Evolutionary conservation across 92 coral and sea anemone genomes (phyloP).

Genomic region (Actinernus sp.): DNA sequence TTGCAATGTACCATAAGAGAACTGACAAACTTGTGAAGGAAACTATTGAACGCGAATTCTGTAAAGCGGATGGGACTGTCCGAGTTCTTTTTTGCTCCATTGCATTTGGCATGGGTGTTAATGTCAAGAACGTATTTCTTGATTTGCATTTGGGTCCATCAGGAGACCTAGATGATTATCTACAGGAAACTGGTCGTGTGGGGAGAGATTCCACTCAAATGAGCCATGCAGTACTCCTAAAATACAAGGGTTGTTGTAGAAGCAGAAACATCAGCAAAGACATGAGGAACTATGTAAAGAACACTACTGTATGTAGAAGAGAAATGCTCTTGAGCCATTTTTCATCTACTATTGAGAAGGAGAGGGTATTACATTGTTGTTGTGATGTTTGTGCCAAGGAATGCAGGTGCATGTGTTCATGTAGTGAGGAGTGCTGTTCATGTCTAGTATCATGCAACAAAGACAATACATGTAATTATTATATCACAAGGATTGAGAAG

Average conservation of each 20-base stretch:
- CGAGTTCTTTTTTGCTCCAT: slow-evolving; percentile 51
- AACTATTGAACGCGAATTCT: slow-evolving; percentile 46
- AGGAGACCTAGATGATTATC: slow-evolving; percentile 46
- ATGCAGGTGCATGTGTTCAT: slow-evolving; percentile 44
- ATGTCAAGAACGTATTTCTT: slow-evolving; percentile 23
- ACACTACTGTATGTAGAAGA: slow-evolving; percentile 21
- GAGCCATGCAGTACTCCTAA: slow-evolving; percentile 63
- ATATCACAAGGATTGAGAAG: slow-evolving; percentile 11
- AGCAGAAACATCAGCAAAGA: slow-evolving; percentile 42
- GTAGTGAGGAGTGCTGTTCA: slow-evolving; percentile 8
- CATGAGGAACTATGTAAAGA: slow-evolving; percentile 45
- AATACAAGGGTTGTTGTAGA: slow-evolving; percentile 38
- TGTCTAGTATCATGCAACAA: not conserved
- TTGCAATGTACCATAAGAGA: slow-evolving; percentile 63
- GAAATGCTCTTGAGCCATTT: slow-evolving; percentile 21
- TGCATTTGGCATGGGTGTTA: slow-evolving; percentile 72
- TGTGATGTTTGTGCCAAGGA: slow-evolving; percentile 61
- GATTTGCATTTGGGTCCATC: slow-evolving; percentile 69
- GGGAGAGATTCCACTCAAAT: slow-evolving; percentile 23
- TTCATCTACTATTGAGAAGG: not conserved
- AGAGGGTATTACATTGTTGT: slow-evolving; percentile 20
- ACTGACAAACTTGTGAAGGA: slow-evolving; percentile 47
- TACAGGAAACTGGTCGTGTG: slow-evolving; percentile 70
- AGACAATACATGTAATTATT: too few species aligned
- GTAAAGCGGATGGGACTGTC: slow-evolving; percentile 57